Evolutionary conservation across 2,888 invertebrate species (phyloP).

Genomic region (Drosophila mayaguana): DNA sequence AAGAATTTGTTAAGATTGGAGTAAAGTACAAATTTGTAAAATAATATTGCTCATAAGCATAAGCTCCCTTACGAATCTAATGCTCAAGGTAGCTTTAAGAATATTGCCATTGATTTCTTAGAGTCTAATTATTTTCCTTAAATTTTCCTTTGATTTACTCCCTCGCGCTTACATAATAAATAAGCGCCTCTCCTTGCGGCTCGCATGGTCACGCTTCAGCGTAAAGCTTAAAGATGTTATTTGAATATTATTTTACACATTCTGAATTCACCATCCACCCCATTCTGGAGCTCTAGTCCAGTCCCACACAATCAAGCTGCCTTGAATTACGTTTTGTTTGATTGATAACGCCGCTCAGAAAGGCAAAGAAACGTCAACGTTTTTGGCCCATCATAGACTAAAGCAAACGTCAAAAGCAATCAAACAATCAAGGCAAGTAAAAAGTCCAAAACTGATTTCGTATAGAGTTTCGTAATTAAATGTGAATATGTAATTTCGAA

Average conservation of each 20-base stretch:
- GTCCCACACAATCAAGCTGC: neutral
- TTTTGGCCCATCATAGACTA: slow-evolving; percentile 7
- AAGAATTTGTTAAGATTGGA: too few relatives aligned
- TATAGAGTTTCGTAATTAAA: slow-evolving; percentile 53
- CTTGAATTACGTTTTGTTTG: slow-evolving; percentile 8
- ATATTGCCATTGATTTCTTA: too few relatives aligned
- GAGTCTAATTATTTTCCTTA: too few relatives aligned
- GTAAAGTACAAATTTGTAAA: neutral
- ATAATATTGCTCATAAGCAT: neutral
- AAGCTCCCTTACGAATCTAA: too few relatives aligned
- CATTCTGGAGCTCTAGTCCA: neutral
- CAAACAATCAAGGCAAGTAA: slow-evolving; percentile 30
- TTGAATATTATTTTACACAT: neutral
- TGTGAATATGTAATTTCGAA: slow-evolving; percentile 42
- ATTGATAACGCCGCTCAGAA: slow-evolving; percentile 22
- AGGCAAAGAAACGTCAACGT: slow-evolving; percentile 10
- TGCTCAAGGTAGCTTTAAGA: too few relatives aligned
- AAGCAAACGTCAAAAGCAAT: slow-evolving; percentile 55
- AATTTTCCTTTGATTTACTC: neutral
- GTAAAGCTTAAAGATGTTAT: neutral
- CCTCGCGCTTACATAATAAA: too few relatives aligned
- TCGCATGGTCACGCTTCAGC: neutral
- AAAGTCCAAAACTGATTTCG: slow-evolving; percentile 13
- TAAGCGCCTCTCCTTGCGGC: neutral
- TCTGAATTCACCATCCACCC: neutral